Percentiles rank a stretch among this genome's conserved stretches.
Evolutionary conservation across 2,888 invertebrate species (phyloP).

Genomic region (Leucophenga maculata): DNA sequence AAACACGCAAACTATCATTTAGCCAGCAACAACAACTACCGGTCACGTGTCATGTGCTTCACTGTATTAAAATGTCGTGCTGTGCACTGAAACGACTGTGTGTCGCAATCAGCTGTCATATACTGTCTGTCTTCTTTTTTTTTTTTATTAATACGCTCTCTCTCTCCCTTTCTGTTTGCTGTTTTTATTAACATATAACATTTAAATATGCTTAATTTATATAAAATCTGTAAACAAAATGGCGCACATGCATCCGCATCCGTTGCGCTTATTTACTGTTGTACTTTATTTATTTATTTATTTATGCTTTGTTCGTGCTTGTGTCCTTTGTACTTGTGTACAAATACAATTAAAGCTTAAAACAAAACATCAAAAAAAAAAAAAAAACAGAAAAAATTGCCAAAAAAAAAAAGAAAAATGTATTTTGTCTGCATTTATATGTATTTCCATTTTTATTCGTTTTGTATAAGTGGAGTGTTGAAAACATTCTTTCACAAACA

Average conservation of each 20-base stretch:
- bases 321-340: not conserved
- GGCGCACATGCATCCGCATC: no score
- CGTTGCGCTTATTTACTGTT: no score
- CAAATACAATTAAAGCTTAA: no score
- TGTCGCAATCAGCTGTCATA: not conserved
- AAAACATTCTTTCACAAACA: no score
- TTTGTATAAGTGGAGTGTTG: no score
- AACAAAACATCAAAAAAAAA: not conserved
- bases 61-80: not conserved
- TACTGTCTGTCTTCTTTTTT: no score
- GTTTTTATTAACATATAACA: not conserved
- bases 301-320: not conserved
- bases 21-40: constrained; percentile 17
- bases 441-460: no score
- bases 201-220: constrained; percentile 11
- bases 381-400: constrained; percentile 2
- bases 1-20: constrained; percentile 31
- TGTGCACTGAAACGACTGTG: not conserved
- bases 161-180: not conserved
- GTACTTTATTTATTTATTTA: no score
- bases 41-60: constrained; percentile 2
- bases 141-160: no score
- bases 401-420: no score
- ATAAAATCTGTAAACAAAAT: constrained; percentile 8
- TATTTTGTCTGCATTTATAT: not conserved